phyloP scores from a whole-genome alignment of 2,888 invertebrate genomes.

The Chouioia cunea region DNA sequence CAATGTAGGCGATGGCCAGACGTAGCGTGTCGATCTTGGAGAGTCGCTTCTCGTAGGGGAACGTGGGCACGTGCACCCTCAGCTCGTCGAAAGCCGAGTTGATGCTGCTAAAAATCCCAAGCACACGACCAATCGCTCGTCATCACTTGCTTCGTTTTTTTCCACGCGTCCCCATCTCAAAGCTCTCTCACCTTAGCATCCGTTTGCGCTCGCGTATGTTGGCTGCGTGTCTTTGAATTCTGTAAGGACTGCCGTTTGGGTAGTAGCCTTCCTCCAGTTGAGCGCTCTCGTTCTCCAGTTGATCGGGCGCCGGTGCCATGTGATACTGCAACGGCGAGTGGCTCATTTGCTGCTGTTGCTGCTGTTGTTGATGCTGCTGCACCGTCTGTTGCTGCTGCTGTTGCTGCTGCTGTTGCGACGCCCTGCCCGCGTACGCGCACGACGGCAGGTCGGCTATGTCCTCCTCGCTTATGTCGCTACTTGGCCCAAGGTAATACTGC shows the following conservation, averaged over 20 bases:
- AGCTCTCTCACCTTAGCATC: slow-evolving; percentile 88
- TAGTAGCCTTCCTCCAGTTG: slow-evolving; percentile 72
- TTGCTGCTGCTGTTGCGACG: slow-evolving; percentile 63
- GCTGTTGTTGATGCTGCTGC: slow-evolving; percentile 13
- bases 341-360: slow-evolving; percentile 1
- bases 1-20: slow-evolving; percentile 97
- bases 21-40: slow-evolving; percentile 98
- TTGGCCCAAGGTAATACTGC: slow-evolving; percentile 64
- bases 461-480: slow-evolving; percentile 72
- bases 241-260: slow-evolving; percentile 82
- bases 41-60: slow-evolving; percentile 97
- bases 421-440: slow-evolving; percentile 81
- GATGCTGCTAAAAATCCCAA: slow-evolving; percentile 87
- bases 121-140: slow-evolving; percentile 59
- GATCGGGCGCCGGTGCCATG: slow-evolving; percentile 64
- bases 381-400: slow-evolving; percentile 27
- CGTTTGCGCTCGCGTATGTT: slow-evolving; percentile 97
- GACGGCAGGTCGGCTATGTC: slow-evolving; percentile 82
- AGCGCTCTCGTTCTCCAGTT: slow-evolving; percentile 63
- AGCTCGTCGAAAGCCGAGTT: slow-evolving; percentile 99
- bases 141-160: not conserved
- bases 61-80: slow-evolving; percentile 97
- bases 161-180: too few species aligned
- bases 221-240: slow-evolving; percentile 92
- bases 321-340: slow-evolving; percentile 66